phyloP scores from a whole-genome alignment of 2,113 vertebrate species.

The Engraulis encrasicolus region DNA sequence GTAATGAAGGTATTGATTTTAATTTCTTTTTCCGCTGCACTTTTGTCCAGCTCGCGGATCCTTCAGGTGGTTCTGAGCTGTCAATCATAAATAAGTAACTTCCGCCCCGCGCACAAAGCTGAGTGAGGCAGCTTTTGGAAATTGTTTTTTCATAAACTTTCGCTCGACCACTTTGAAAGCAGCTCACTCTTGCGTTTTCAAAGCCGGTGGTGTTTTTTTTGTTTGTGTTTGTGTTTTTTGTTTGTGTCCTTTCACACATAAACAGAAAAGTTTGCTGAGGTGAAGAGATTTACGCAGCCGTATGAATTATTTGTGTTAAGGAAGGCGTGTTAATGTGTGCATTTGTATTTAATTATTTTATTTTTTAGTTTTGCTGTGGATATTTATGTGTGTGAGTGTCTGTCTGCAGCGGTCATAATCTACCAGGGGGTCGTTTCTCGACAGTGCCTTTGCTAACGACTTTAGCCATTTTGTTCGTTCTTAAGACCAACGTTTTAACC shows the following conservation, averaged over 20 bases:
- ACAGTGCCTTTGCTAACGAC: too few relatives aligned
- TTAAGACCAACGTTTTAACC: too few relatives aligned
- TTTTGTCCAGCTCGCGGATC: constrained; percentile 43
- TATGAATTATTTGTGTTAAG: background rate
- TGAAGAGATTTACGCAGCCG: background rate
- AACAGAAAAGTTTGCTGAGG: background rate
- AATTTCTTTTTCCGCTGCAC: constrained; percentile 77
- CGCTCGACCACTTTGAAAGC: background rate
- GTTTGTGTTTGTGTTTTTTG: constrained; percentile 56
- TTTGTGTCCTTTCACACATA: background rate
- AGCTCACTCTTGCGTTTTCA: background rate
- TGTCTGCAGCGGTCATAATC: background rate
- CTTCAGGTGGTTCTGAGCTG: constrained; percentile 66
- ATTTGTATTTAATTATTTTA: background rate
- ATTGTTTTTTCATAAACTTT: constrained; percentile 59
- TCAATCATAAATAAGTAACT: constrained; percentile 73
- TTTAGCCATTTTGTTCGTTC: too few relatives aligned
- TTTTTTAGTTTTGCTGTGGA: background rate
- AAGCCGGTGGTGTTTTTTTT: constrained; percentile 43
- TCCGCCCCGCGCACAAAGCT: constrained; percentile 36
- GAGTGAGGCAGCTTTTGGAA: constrained; percentile 52
- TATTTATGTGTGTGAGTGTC: background rate
- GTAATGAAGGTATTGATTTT: constrained; percentile 91
- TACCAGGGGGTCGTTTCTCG: too few relatives aligned
- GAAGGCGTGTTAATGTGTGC: constrained; percentile 16